Evolutionary conservation across 2,888 invertebrate species (phyloP).

Genomic region (Acleris literana): DNA sequence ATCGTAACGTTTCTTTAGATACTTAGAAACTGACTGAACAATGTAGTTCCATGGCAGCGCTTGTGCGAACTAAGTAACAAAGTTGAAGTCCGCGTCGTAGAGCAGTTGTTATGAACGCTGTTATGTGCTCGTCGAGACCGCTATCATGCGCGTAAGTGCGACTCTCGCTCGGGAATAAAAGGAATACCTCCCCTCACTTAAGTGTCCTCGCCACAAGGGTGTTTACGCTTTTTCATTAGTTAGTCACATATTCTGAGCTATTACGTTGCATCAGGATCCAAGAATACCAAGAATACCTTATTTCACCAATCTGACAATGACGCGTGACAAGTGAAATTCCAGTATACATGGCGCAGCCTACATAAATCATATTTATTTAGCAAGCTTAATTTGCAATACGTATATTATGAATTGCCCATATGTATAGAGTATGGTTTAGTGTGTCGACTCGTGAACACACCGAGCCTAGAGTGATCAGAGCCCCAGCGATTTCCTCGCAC

Average conservation of each 20-base stretch:
- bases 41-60: background rate
- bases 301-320: background rate
- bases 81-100: slow-evolving; percentile 17
- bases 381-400: too few relatives aligned
- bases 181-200: slow-evolving; percentile 5
- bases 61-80: slow-evolving; percentile 6
- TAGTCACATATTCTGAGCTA: background rate
- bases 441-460: too few relatives aligned
- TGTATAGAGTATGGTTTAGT: too few relatives aligned
- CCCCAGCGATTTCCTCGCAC: too few relatives aligned
- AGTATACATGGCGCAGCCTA: too few relatives aligned
- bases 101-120: slow-evolving; percentile 19
- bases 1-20: too few relatives aligned
- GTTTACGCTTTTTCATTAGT: slow-evolving; percentile 4
- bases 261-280: background rate
- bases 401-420: too few relatives aligned
- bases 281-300: background rate
- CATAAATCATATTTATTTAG: too few relatives aligned
- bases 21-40: too few relatives aligned
- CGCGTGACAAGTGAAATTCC: too few relatives aligned
- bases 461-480: too few relatives aligned
- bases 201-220: slow-evolving; percentile 9
- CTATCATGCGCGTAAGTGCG: slow-evolving; percentile 19
- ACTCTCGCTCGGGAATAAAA: slow-evolving; percentile 17
- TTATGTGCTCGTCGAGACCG: slow-evolving; percentile 8